These are phyloP conservation scores for Alosa sapidissima DNA, from an alignment of 2,797 vertebrate species.

Conservation along the genomic window DNA sequence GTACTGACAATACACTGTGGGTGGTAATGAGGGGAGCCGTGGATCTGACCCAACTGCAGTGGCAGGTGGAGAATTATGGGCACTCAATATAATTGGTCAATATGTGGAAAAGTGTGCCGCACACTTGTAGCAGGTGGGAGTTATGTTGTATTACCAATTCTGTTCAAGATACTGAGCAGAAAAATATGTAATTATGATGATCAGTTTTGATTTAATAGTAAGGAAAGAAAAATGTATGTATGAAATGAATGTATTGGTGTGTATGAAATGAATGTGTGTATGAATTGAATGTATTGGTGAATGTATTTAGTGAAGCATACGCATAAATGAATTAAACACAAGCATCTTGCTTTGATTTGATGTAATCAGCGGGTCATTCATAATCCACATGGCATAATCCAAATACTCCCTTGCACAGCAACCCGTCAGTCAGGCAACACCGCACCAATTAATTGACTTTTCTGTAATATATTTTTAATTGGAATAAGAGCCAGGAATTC, in stretches of 20 bases:
- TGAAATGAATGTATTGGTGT: not conserved
- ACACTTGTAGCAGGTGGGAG: not conserved
- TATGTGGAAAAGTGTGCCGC: not conserved
- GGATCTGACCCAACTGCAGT: not conserved
- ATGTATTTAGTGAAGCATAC: not conserved
- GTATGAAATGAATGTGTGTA: not conserved
- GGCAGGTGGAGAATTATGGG: not conserved
- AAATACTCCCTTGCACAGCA: conserved; percentile 1
- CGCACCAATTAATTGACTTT: not conserved
- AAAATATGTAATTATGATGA: not conserved
- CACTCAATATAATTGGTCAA: not conserved
- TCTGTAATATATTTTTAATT: not conserved
- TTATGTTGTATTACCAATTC: not conserved
- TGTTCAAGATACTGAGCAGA: not conserved
- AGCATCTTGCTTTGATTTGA: not conserved
- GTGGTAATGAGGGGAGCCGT: conserved; percentile 29
- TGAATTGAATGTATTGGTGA: not conserved
- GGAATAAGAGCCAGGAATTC: not conserved
- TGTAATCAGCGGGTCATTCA: not conserved
- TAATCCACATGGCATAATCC: not conserved
- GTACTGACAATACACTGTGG: conserved; percentile 51
- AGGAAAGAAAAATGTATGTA: no score
- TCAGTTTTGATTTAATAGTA: not conserved
- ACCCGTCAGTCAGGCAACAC: not conserved
- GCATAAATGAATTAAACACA: not conserved